Evolutionary conservation across 2,888 invertebrate species (phyloP).

Genomic region (Drosophila limbata): DNA sequence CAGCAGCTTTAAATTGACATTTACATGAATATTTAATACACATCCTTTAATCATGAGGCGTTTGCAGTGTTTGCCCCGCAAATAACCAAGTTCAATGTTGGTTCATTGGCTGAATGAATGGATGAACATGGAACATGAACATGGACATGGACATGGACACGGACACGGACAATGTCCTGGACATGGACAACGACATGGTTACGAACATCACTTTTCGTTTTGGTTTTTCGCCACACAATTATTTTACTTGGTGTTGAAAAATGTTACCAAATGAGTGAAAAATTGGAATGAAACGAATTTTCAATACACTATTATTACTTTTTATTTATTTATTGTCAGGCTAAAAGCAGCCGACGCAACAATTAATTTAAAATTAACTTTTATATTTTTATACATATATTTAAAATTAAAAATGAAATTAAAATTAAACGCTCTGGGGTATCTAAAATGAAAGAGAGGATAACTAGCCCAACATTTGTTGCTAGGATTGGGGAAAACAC

Average conservation of each 20-base stretch:
- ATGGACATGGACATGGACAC: slow-evolving; percentile 2
- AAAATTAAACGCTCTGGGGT: too few relatives aligned
- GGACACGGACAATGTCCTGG: slow-evolving; percentile 5
- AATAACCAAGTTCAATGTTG: slow-evolving; percentile 57
- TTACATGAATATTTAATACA: slow-evolving; percentile 81
- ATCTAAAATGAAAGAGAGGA: too few relatives aligned
- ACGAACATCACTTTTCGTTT: slow-evolving; percentile 8
- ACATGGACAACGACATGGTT: slow-evolving; percentile 2
- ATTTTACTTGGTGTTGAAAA: slow-evolving; percentile 34
- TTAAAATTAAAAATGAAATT: too few relatives aligned
- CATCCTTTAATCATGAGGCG: slow-evolving; percentile 77
- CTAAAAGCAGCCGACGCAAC: too few relatives aligned
- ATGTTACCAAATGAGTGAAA: background rate
- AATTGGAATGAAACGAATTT: background rate
- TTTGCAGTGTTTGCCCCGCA: slow-evolving; percentile 41
- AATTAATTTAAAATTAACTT: too few relatives aligned
- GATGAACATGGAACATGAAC: slow-evolving; percentile 39
- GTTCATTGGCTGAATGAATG: slow-evolving; percentile 39
- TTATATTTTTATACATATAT: too few relatives aligned
- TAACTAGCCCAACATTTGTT: too few relatives aligned
- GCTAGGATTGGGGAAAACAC: too few relatives aligned
- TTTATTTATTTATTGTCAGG: too few relatives aligned
- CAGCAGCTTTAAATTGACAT: slow-evolving; percentile 79
- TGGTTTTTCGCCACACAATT: slow-evolving; percentile 31
- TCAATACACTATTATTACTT: slow-evolving; percentile 6